phyloP scores from a whole-genome alignment of 2,888 invertebrate genomes.

The Hyposoter dolosus region DNA sequence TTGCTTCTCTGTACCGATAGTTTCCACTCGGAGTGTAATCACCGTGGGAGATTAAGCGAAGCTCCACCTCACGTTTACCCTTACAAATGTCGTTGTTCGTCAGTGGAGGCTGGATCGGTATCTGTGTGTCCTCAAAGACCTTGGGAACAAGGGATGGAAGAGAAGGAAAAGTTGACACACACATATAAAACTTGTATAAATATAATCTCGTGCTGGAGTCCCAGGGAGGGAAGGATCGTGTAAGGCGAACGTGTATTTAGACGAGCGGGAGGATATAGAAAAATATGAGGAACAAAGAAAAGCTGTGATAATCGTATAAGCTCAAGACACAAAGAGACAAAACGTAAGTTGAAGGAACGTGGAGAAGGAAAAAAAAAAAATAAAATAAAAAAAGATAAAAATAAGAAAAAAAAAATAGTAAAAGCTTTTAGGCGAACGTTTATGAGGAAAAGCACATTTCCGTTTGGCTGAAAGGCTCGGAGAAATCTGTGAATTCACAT shows the following conservation, averaged over 20 bases:
- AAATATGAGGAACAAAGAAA: conserved; percentile 38
- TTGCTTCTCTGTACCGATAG: conserved; percentile 53
- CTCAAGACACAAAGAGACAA: conserved; percentile 18
- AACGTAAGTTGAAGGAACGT: neutral
- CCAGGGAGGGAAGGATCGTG: conserved; percentile 19
- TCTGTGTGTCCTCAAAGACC: conserved; percentile 23
- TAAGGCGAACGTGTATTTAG: conserved; percentile 22
- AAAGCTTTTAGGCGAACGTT: conserved; percentile 41
- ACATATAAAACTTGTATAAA: conserved; percentile 5
- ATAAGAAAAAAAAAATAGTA: too few relatives aligned
- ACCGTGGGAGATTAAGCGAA: conserved; percentile 63
- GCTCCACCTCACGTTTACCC: conserved; percentile 29
- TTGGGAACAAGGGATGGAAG: conserved; percentile 49
- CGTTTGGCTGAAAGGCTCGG: neutral
- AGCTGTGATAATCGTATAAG: conserved; percentile 54
- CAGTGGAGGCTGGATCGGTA: neutral
- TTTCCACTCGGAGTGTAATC: conserved; percentile 60
- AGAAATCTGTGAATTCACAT: neutral
- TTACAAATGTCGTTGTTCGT: conserved; percentile 19
- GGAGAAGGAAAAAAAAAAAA: conserved; percentile 41
- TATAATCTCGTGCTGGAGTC: neutral
- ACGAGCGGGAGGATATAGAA: conserved; percentile 15
- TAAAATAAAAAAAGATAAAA: neutral
- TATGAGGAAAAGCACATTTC: conserved; percentile 19
- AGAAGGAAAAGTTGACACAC: conserved; percentile 16